A percentile compares a stretch with the other conserved stretches of the same genome.
Conservation (phyloP, 2,888 invertebrate species). For the Plusia festucae region DNA sequence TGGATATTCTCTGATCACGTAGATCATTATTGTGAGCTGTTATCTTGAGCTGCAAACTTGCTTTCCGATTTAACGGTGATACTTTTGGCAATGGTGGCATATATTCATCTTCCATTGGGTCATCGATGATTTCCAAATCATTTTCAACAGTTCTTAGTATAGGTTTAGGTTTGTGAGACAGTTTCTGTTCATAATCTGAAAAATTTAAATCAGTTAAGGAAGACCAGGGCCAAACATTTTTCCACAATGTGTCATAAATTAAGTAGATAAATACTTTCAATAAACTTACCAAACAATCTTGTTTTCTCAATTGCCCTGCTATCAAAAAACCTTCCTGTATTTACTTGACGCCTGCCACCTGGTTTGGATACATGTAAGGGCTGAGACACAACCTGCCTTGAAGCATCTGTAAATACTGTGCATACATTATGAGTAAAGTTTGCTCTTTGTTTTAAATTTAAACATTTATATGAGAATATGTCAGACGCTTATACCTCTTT, state of each 20-base stretch:
- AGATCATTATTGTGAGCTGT: constrained; percentile 81
- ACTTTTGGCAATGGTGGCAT: constrained; percentile 63
- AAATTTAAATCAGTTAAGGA: background rate
- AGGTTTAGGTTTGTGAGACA: constrained; percentile 76
- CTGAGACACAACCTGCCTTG: constrained; percentile 84
- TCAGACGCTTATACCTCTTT: constrained; percentile 67
- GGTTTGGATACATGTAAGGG: constrained; percentile 60
- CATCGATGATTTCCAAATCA: constrained; percentile 83
- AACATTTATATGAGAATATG: background rate
- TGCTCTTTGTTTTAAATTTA: background rate
- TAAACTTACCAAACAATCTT: constrained; percentile 65
- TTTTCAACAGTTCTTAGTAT: constrained; percentile 85
- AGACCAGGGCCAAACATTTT: too few species aligned
- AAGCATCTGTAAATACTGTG: constrained; percentile 79
- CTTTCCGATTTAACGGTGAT: constrained; percentile 71
- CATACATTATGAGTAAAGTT: background rate
- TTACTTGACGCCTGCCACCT: constrained; percentile 61
- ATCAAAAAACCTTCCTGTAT: constrained; percentile 69
- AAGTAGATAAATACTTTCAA: background rate
- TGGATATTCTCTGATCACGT: constrained; percentile 63
- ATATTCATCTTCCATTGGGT: constrained; percentile 79
- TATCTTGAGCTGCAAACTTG: constrained; percentile 83
- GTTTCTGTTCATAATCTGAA: constrained; percentile 28
- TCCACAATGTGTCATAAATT: too few species aligned
- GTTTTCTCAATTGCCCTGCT: constrained; percentile 69